A percentile compares a stretch with the other conserved stretches of the same genome.
Conservation (phyloP, 2,113 vertebrate genomes). For the Triplophysa siluroides region DNA sequence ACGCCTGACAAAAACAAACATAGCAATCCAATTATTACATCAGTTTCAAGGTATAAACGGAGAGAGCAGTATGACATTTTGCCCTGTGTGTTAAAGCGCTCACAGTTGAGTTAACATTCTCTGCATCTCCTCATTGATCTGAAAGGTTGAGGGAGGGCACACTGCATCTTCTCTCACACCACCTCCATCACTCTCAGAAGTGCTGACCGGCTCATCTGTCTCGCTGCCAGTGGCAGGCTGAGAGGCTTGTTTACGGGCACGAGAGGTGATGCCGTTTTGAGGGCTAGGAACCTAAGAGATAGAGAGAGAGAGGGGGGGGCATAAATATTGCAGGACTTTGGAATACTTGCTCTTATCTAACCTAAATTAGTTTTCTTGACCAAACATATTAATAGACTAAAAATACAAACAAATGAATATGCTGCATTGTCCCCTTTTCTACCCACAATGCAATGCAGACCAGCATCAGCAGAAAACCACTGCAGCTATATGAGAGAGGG, state of each 20-base stretch:
- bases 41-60: background rate
- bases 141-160: slow-evolving; percentile 79
- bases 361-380: background rate
- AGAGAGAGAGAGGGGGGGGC: slow-evolving; percentile 3
- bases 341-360: no score
- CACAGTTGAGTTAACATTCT: slow-evolving; percentile 96
- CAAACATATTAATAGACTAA: background rate
- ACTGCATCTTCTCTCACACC: slow-evolving; percentile 78
- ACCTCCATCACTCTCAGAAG: slow-evolving; percentile 71
- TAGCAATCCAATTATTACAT: background rate
- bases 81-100: slow-evolving; percentile 61
- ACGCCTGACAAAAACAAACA: slow-evolving; percentile 70
- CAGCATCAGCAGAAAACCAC: slow-evolving; percentile 13
- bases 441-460: slow-evolving; percentile 30
- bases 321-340: background rate
- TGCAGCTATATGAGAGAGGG: slow-evolving; percentile 50
- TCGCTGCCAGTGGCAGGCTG: slow-evolving; percentile 69
- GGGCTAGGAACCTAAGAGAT: slow-evolving; percentile 67
- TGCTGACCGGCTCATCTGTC: slow-evolving; percentile 72
- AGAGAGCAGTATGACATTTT: no score
- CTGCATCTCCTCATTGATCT: slow-evolving; percentile 98
- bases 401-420: background rate
- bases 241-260: slow-evolving; percentile 69
- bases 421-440: background rate
- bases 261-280: slow-evolving; percentile 69